These are phyloP conservation scores for Tipula lateralis DNA, from an alignment of 2,888 invertebrate genomes.

Conservation along the genomic window DNA sequence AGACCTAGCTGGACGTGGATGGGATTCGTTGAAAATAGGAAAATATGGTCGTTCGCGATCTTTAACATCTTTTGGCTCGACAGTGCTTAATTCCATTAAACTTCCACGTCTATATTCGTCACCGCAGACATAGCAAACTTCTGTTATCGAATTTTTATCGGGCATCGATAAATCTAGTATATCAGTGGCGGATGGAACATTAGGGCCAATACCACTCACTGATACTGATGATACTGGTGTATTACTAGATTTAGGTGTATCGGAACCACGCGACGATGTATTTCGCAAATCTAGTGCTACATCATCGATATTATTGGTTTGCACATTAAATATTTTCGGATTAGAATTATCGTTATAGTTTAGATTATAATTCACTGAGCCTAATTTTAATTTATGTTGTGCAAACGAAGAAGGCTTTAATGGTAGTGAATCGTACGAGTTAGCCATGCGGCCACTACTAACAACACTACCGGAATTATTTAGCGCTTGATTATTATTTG, in stretches of 20 bases:
- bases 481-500: slow-evolving; percentile 33
- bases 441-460: slow-evolving; percentile 29
- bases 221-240: slow-evolving; percentile 41
- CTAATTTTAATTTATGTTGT: slow-evolving; percentile 48
- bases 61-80: slow-evolving; percentile 53
- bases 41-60: slow-evolving; percentile 60
- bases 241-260: slow-evolving; percentile 29
- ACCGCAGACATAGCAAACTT: slow-evolving; percentile 87
- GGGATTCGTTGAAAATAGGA: slow-evolving; percentile 69
- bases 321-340: neutral
- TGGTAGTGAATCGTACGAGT: slow-evolving; percentile 39
- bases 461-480: neutral
- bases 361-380: slow-evolving; percentile 39
- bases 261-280: slow-evolving; percentile 41
- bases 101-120: slow-evolving; percentile 81
- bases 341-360: slow-evolving; percentile 12
- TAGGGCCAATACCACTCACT: slow-evolving; percentile 41
- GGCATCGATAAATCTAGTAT: slow-evolving; percentile 88
- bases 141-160: slow-evolving; percentile 83
- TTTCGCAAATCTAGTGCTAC: slow-evolving; percentile 50
- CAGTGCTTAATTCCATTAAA: slow-evolving; percentile 63
- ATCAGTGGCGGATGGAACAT: slow-evolving; percentile 63
- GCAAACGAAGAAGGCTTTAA: slow-evolving; percentile 46
- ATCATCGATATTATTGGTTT: slow-evolving; percentile 38
- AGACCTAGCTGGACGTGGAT: slow-evolving; percentile 79